These are phyloP conservation scores for Melopsittacus undulatus DNA, from an alignment of 2,797 vertebrate genomes.

Conservation along the genomic window DNA sequence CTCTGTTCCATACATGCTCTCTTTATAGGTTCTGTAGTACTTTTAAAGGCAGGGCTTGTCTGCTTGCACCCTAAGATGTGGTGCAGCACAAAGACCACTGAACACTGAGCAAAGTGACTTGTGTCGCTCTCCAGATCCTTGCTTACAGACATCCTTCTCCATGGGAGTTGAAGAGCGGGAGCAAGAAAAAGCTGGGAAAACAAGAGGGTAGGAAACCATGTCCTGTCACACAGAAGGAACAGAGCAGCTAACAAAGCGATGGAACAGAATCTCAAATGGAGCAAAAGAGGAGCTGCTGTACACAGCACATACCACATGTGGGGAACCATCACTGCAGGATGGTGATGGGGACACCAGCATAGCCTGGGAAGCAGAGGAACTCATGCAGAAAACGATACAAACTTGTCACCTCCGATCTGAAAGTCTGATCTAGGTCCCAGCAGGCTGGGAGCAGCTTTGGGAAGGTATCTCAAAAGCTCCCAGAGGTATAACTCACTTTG, in stretches of 20 bases:
- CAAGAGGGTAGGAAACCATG: accelerated
- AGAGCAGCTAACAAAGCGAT: accelerated
- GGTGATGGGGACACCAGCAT: not conserved
- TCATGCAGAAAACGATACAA: not conserved
- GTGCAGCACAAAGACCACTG: not conserved
- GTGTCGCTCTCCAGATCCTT: not conserved
- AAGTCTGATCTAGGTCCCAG: not conserved
- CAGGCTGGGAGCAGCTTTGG: not conserved
- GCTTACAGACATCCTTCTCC: not conserved
- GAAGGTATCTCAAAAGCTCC: not conserved
- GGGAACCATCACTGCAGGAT: not conserved
- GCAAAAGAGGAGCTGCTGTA: not conserved
- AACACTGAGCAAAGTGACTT: not conserved
- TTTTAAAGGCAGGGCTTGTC: not conserved
- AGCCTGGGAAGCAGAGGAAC: not conserved
- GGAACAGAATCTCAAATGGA: not conserved
- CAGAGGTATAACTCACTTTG: not conserved
- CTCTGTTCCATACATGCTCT: not conserved
- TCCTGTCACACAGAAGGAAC: accelerated
- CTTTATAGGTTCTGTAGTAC: not conserved
- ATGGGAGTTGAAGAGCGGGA: not conserved
- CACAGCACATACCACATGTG: not conserved
- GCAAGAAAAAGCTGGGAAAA: not conserved
- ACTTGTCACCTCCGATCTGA: not conserved
- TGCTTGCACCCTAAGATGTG: not conserved